Percentiles rank a stretch among this genome's conserved stretches.
These are phyloP conservation scores for Pararge aegeria DNA, from an alignment of 1,140 invertebrate genomes.

Conservation along the genomic window DNA sequence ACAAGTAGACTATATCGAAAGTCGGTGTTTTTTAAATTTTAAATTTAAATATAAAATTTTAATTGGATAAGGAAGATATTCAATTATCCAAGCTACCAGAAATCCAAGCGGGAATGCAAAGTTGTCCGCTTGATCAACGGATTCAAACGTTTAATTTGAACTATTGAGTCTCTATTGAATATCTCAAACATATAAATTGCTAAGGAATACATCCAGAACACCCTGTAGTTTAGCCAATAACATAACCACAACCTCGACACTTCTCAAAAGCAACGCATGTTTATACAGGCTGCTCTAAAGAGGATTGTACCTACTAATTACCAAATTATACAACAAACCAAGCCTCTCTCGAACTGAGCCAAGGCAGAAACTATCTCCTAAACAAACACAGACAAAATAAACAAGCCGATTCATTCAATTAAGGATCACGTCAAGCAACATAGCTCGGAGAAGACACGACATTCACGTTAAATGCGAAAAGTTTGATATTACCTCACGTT, in stretches of 20 bases:
- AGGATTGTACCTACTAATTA: slow-evolving; percentile 14
- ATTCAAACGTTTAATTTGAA: too few relatives aligned
- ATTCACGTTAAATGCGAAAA: too few relatives aligned
- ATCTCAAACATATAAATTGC: not conserved
- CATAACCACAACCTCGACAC: slow-evolving; percentile 2
- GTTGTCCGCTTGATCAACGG: too few relatives aligned
- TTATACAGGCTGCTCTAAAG: slow-evolving; percentile 4
- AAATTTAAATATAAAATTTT: too few relatives aligned
- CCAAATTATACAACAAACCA: slow-evolving; percentile 24
- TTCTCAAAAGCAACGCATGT: slow-evolving; percentile 5
- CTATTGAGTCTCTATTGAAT: too few relatives aligned
- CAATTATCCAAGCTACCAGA: too few relatives aligned
- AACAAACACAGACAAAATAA: slow-evolving; percentile 29
- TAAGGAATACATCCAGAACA: not conserved
- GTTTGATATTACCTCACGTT: too few relatives aligned
- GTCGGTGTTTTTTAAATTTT: too few relatives aligned
- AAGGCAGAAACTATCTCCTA: slow-evolving; percentile 25
- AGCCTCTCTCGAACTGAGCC: slow-evolving; percentile 5
- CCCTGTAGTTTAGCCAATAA: not conserved
- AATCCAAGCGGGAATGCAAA: too few relatives aligned
- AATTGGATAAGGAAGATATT: too few relatives aligned
- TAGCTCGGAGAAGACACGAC: not conserved
- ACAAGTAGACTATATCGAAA: too few relatives aligned
- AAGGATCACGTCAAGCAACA: slow-evolving; percentile 18
- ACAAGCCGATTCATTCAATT: slow-evolving; percentile 31